phyloP scores from a whole-genome alignment of 1,140 invertebrate genomes.

The Brachionus calyciflorus region DNA sequence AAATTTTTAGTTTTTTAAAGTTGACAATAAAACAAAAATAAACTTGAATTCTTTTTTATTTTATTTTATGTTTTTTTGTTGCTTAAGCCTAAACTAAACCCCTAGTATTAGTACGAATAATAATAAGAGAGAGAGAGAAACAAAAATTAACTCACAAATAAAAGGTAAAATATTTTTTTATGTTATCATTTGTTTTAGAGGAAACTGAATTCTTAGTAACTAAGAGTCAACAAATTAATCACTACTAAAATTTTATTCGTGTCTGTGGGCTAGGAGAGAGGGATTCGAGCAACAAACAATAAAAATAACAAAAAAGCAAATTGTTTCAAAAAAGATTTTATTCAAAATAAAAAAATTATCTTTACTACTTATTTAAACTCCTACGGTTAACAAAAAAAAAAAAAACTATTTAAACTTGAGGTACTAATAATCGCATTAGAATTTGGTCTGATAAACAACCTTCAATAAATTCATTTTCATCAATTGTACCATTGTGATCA shows the following conservation, averaged over 20 bases:
- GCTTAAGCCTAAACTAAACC: conserved; percentile 27
- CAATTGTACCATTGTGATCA: conserved; percentile 41
- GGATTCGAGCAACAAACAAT: neutral
- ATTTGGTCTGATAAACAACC: conserved; percentile 33
- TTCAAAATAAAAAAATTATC: too few species aligned
- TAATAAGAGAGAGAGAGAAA: too few species aligned
- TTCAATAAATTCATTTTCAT: conserved; percentile 38
- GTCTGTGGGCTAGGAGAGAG: neutral
- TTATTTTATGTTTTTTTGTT: too few species aligned
- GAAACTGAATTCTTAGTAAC: conserved; percentile 31
- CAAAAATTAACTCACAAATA: conserved; percentile 31
- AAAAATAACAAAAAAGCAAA: neutral
- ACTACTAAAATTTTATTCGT: neutral
- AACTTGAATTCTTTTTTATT: neutral
- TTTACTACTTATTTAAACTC: too few species aligned
- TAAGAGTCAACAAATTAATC: conserved; percentile 1
- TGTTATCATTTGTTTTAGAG: conserved; percentile 24
- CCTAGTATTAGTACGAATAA: conserved; percentile 22
- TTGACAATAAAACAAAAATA: conserved; percentile 44
- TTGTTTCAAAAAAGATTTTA: neutral
- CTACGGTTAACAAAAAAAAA: neutral
- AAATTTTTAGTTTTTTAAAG: conserved; percentile 8
- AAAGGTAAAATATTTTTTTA: conserved; percentile 19
- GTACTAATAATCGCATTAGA: neutral
- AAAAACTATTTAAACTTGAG: conserved; percentile 13